Conservation (phyloP, 1,140 invertebrate species). For the Drosophila pectinifera region DNA sequence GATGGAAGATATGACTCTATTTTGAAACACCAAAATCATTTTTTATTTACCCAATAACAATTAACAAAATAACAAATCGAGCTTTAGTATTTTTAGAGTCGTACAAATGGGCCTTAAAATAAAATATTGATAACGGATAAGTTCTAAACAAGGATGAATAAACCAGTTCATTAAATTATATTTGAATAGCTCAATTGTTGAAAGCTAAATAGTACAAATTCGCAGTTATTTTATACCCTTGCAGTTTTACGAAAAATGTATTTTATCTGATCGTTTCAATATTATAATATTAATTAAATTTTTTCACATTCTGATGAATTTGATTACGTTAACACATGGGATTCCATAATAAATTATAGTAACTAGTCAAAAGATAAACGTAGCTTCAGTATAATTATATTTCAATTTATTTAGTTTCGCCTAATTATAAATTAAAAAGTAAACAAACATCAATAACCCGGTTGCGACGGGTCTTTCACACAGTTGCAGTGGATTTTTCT, state of each 20-base stretch:
- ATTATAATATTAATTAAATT: not conserved
- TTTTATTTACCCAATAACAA: conserved; percentile 27
- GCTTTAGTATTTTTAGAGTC: not conserved
- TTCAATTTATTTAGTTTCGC: not conserved
- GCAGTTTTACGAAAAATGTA: not conserved
- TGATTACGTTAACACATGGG: no score
- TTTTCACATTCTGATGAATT: no score
- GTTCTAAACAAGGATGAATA: not conserved
- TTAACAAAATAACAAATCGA: conserved; percentile 8
- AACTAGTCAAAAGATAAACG: no score
- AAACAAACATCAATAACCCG: not conserved
- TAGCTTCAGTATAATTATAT: no score
- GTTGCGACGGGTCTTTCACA: no score
- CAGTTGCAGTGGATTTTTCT: no score
- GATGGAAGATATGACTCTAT: not conserved
- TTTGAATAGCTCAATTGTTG: no score
- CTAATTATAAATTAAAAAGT: not conserved
- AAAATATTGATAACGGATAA: not conserved
- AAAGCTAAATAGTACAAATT: not conserved
- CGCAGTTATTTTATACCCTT: not conserved
- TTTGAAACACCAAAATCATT: conserved; percentile 10
- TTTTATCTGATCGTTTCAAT: not conserved
- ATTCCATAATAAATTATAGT: no score
- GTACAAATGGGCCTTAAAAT: not conserved
- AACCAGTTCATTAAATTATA: no score